Evolutionary conservation across 2,888 invertebrate genomes (phyloP), one percentile per base, ranked within the genome.

Genomic region (Nomada fabriciana): DNA sequence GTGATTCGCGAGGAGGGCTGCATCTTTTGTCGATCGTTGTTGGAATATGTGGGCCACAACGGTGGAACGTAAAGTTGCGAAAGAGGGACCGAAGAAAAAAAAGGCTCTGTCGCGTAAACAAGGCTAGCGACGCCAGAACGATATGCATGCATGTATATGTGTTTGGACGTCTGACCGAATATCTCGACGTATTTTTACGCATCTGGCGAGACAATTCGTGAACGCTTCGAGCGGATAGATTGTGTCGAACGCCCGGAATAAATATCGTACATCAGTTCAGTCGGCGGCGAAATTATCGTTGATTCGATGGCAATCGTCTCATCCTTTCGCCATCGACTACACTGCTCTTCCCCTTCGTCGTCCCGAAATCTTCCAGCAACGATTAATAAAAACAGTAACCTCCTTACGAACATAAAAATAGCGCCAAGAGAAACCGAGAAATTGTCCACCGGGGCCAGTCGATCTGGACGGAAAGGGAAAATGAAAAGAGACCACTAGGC

Each of bases 401-500:
- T 70, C 76, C 50, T 64, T 43, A 52, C 76, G 75, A 29, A 59
- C n/a, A 53, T 52, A 61, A 57, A 76, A 77, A 68, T 63, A 80
- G 57, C 77, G 13, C 68, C 59, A 18, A 42, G 47, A 52, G 23
- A 69, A 50, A 57, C 68, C 50, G 50, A 53, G 53, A 20, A 42
- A 50, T 77, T 52, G 65, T 52, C 69, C 65, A 25, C 67, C 23
- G 23, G 50, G 29, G 73, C 53, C 64, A 29, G 68, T 67, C 65
- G 72, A 23, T 20, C 20, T 43, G 64, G 73, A 36, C 47, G 1
- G 60, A 67, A 23, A n/a, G 55, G 55, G 42, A 47, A 52, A 50
- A 20, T n/a, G 64, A 23, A 73, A 67, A 71, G 82, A 87, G 83
- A 87, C 83, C 82, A 83, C 80, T 59, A 82, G 89, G 89, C 80